Percentiles rank a stretch among this genome's conserved stretches.
Evolutionary conservation across 2,888 invertebrate species (phyloP).

Genomic region (Lysandra bellargus): DNA sequence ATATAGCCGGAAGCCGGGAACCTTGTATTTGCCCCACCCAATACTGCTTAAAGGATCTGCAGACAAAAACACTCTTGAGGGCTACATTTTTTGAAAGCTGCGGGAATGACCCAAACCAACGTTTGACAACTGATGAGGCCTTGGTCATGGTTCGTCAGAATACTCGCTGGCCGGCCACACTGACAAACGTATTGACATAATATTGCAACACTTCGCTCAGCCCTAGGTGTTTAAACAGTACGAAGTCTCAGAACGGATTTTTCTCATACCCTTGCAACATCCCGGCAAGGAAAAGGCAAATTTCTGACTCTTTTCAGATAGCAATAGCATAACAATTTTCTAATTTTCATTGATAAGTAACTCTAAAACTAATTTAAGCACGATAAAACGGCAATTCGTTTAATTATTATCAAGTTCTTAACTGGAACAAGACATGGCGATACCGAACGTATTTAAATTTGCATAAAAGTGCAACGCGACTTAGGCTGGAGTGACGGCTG

Average conservation of each 20-base stretch:
- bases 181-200: constrained; percentile 5
- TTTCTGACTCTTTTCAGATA: neutral
- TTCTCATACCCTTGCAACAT: constrained; percentile 1
- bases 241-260: neutral
- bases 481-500: constrained; percentile 59
- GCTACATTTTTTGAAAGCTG: too few species aligned
- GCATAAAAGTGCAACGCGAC: constrained; percentile 64
- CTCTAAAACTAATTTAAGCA: neutral
- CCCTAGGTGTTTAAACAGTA: neutral
- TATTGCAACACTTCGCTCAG: neutral
- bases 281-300: neutral
- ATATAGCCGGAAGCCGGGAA: too few species aligned
- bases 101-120: neutral
- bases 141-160: neutral
- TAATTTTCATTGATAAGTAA: neutral
- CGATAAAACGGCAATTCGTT: neutral
- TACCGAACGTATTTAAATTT: constrained; percentile 50
- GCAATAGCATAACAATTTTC: neutral
- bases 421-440: constrained; percentile 42
- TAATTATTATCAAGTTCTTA: neutral
- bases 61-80: too few species aligned
- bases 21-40: too few species aligned
- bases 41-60: too few species aligned
- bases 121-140: neutral
- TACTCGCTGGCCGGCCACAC: neutral